Evolutionary conservation across 1,140 invertebrate genomes (phyloP).

Genomic region (Bombyx mandarina): DNA sequence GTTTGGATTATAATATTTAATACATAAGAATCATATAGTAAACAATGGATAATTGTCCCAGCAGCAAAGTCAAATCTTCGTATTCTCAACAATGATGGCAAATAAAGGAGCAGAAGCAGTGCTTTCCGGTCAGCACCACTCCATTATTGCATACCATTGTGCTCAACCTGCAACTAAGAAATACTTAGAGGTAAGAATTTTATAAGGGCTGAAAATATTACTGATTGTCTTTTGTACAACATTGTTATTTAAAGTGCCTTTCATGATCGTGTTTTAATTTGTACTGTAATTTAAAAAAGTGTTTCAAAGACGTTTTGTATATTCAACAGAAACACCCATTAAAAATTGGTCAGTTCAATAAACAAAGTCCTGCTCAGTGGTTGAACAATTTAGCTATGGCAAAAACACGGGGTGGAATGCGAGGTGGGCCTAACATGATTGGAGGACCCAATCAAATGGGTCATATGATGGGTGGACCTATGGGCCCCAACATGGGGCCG

Average conservation of each 20-base stretch:
- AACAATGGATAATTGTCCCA: slow-evolving; percentile 71
- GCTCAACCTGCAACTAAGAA: slow-evolving; percentile 95
- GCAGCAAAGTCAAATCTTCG: slow-evolving; percentile 98
- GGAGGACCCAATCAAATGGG: slow-evolving; percentile 62
- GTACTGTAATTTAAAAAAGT: background rate
- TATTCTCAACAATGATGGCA: slow-evolving; percentile 94
- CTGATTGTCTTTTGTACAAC: background rate
- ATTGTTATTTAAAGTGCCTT: background rate
- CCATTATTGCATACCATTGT: slow-evolving; percentile 96
- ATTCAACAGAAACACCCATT: slow-evolving; percentile 85
- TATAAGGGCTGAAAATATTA: background rate
- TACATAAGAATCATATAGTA: no score
- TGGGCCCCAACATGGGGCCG: slow-evolving; percentile 64
- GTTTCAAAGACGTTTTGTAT: background rate
- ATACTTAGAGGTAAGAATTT: slow-evolving; percentile 84
- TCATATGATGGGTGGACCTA: slow-evolving; percentile 63
- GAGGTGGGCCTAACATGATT: slow-evolving; percentile 69
- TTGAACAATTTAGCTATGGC: slow-evolving; percentile 83
- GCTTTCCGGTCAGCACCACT: slow-evolving; percentile 87
- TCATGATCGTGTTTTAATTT: background rate
- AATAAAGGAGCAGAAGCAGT: slow-evolving; percentile 96
- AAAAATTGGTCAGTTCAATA: slow-evolving; percentile 88
- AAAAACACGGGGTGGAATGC: slow-evolving; percentile 77
- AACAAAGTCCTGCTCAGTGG: slow-evolving; percentile 87
- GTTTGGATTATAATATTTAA: no score